phyloP scores from a whole-genome alignment of 2,888 invertebrate genomes.

The Agriopis leucophaearia region DNA sequence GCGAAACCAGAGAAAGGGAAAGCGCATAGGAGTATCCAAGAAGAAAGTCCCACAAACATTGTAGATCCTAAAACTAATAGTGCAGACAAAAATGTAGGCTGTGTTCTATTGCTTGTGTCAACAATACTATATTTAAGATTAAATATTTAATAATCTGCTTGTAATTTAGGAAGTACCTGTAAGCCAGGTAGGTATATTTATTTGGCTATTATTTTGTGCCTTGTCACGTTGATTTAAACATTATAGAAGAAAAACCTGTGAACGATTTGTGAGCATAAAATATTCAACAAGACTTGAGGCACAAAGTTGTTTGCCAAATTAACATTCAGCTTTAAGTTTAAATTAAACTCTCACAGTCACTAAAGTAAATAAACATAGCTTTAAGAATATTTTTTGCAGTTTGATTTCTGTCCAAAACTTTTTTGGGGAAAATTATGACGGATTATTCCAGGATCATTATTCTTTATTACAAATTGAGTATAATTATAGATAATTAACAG shows the following conservation, averaged over 20 bases:
- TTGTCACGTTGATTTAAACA: neutral
- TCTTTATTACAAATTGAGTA: no score
- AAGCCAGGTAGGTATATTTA: conserved; percentile 1
- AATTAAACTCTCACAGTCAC: conserved; percentile 75
- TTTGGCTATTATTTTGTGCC: conserved; percentile 8
- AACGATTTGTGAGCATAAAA: neutral
- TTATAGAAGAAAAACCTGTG: neutral
- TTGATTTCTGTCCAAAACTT: neutral
- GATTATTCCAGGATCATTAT: neutral
- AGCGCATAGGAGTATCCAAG: conserved; percentile 69
- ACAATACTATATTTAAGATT: conserved; percentile 57
- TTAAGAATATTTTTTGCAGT: conserved; percentile 50
- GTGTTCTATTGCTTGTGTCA: conserved; percentile 52
- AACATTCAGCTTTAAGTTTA: conserved; percentile 55
- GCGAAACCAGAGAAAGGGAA: conserved; percentile 74
- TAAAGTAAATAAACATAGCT: conserved; percentile 70
- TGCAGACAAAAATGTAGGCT: conserved; percentile 54
- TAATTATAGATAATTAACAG: no score
- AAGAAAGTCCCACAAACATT: conserved; percentile 42
- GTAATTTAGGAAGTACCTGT: conserved; percentile 49
- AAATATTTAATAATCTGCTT: conserved; percentile 55
- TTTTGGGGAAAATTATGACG: no score
- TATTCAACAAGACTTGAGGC: neutral
- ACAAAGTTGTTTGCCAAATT: conserved; percentile 39
- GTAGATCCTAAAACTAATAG: conserved; percentile 47